Conservation (phyloP, 2,797 vertebrate genomes). For the Oceanodroma leucorhoa region DNA sequence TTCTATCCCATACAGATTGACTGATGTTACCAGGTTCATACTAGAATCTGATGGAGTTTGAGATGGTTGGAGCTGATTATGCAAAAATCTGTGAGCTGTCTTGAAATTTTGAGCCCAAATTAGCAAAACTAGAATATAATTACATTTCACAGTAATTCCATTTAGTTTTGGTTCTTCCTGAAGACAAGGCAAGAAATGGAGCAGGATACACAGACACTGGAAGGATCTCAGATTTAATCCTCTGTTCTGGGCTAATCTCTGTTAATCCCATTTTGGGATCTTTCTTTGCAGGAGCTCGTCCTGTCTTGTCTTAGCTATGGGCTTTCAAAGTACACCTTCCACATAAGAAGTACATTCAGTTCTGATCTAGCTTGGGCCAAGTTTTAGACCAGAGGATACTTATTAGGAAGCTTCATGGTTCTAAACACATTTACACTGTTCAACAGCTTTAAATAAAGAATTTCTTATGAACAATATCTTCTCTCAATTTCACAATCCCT, state of each 20-base stretch:
- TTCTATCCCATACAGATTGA: neutral
- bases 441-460: neutral
- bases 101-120: neutral
- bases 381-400: neutral
- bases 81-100: neutral
- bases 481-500: neutral
- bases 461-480: neutral
- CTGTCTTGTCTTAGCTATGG: neutral
- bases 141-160: neutral
- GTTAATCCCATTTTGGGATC: neutral
- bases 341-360: neutral
- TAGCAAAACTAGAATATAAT: neutral
- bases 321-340: neutral
- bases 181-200: neutral
- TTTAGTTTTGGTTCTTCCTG: neutral
- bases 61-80: neutral
- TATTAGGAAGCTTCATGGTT: neutral
- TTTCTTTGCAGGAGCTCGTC: neutral
- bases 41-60: neutral
- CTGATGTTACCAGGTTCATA: neutral
- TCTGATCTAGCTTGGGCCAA: neutral
- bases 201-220: neutral
- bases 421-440: neutral
- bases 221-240: neutral
- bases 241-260: neutral